A percentile compares a stretch with the other conserved stretches of the same genome.
Conservation (phyloP, 2,797 vertebrate species). For the Strix occidentalis region DNA sequence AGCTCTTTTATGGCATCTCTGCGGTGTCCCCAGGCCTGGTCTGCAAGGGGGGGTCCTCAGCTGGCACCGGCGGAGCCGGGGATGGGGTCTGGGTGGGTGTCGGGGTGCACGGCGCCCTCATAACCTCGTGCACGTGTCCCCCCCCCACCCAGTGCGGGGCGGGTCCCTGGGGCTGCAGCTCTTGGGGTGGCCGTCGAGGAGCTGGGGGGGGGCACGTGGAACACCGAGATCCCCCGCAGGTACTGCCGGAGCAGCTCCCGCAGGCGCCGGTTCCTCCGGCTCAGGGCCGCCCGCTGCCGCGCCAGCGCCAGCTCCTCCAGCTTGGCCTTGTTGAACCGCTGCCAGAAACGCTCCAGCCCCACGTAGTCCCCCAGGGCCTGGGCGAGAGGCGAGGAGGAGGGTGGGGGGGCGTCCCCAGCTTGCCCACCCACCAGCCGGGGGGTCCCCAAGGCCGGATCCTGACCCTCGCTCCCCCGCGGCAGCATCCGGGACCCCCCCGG, state of each 20-base stretch:
- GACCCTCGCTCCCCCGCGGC: fast-evolving
- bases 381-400: not conserved
- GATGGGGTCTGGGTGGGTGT: not conserved
- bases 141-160: not conserved
- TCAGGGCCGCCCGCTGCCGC: constrained; percentile 54
- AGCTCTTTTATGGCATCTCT: not conserved
- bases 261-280: constrained; percentile 72
- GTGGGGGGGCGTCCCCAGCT: not conserved
- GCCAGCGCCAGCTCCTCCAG: constrained; percentile 80
- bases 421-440: fast-evolving
- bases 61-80: fast-evolving
- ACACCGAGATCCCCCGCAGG: constrained; percentile 75
- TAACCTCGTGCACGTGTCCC: not conserved
- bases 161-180: not conserved
- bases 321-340: constrained; percentile 83
- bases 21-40: not conserved
- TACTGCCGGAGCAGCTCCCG: constrained; percentile 77
- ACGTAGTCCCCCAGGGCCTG: constrained; percentile 76
- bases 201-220: constrained; percentile 61
- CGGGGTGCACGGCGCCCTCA: constrained; percentile 54
- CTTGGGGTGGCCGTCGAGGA: constrained; percentile 64
- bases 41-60: not conserved
- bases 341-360: constrained; percentile 83
- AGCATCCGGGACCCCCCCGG: fast-evolving
- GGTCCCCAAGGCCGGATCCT: fast-evolving